A percentile compares a stretch with the other conserved stretches of the same genome.
Conservation (phyloP, 2,888 invertebrate species). For the Meiosimyza platycephala region DNA sequence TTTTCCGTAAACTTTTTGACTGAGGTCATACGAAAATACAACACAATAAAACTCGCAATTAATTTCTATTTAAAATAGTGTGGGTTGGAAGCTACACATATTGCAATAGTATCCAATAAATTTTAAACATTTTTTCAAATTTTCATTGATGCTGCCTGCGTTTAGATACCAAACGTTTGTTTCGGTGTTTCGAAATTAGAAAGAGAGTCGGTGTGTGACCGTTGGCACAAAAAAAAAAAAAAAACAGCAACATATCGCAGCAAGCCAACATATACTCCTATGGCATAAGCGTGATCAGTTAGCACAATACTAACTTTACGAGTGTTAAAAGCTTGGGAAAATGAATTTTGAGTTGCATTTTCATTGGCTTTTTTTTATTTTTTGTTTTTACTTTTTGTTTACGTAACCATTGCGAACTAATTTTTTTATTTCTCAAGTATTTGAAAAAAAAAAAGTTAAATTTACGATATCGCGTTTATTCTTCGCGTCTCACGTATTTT, state of each 20-base stretch:
- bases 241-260: conserved; percentile 36
- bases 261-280: conserved; percentile 23
- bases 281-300: neutral
- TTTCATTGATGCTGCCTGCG: neutral
- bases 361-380: neutral
- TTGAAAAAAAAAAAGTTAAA: neutral
- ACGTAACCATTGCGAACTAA: neutral
- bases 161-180: too few relatives aligned
- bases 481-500: neutral
- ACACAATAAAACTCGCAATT: too few relatives aligned
- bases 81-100: too few relatives aligned
- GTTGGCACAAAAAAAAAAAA: conserved; percentile 38
- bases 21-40: too few relatives aligned
- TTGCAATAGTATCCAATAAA: too few relatives aligned
- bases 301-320: too few relatives aligned
- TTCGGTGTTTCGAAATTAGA: conserved; percentile 5
- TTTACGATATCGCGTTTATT: too few relatives aligned
- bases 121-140: neutral
- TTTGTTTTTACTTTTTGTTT: neutral
- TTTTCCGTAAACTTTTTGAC: too few relatives aligned
- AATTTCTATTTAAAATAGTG: too few relatives aligned
- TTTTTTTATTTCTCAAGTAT: neutral
- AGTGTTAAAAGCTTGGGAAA: neutral
- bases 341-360: neutral
- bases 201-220: conserved; percentile 18